Evolutionary conservation across 1,140 invertebrate genomes (phyloP), one percentile per base, ranked within the genome.

Genomic region (Plectrocnemia conspersa): DNA sequence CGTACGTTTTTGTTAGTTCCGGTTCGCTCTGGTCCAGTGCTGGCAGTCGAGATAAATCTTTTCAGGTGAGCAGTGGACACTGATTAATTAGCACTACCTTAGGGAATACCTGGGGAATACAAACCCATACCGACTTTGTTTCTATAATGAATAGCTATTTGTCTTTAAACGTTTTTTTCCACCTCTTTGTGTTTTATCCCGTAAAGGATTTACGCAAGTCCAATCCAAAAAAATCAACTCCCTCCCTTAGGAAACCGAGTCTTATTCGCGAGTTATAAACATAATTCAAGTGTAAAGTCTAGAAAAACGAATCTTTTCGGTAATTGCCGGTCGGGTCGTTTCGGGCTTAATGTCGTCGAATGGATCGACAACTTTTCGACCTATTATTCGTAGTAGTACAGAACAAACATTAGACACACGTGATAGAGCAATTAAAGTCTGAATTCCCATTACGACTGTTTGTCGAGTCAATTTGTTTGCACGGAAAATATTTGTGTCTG

Each of bases 141-240:
- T 50, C 47, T 38, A 38, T 50, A 50, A 50, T 50, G 47, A 50
- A 50, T 50, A 50, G 47, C 47, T 38, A 50, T 50, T 50, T 50
- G 38, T 24, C 40, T 50, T 50, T 24, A 35, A 38, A 32, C 46
- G 32, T 25, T 46, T 27, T 46, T 46, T 46, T 15, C 42, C 25
- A 25, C 23, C 25, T n/a, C n/a, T n/a, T n/a, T n/a, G n/a, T n/a
- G n/a, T n/a, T n/a, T n/a, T n/a, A n/a, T n/a, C n/a, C n/a, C n/a
- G n/a, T n/a, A n/a, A n/a, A n/a, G n/a, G n/a, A n/a, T n/a, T n/a
- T n/a, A n/a, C n/a, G n/a, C n/a, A n/a, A n/a, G n/a, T n/a, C n/a
- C n/a, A n/a, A n/a, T n/a, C n/a, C n/a, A n/a, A n/a, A n/a, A n/a
- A n/a, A n/a, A n/a, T n/a, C n/a, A n/a, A n/a, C n/a, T n/a, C n/a